Percentiles rank a stretch among this genome's conserved stretches.
Conservation (phyloP, 2,888 invertebrate genomes). For the Nemotelus pantherinus region DNA sequence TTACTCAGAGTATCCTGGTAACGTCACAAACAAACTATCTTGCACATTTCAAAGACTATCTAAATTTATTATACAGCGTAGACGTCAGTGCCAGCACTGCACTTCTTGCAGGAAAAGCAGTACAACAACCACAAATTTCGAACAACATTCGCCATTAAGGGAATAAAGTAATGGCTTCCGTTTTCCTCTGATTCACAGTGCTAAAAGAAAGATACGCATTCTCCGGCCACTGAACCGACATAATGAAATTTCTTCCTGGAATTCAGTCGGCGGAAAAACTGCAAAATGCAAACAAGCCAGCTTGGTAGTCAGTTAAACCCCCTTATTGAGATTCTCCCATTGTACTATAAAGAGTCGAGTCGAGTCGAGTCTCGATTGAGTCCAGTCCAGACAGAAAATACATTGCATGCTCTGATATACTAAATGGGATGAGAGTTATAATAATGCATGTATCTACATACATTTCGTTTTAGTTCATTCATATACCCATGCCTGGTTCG, state of each 20-base stretch:
- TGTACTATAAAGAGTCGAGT: neutral
- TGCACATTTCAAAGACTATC: no score
- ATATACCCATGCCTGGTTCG: no score
- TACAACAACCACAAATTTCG: no score
- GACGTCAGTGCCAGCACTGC: no score
- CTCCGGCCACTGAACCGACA: neutral
- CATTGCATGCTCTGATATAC: conserved; percentile 24
- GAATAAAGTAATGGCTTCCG: conserved; percentile 24
- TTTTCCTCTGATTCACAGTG: neutral
- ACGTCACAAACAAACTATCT: no score
- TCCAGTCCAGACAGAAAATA: conserved; percentile 28
- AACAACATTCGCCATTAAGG: neutral
- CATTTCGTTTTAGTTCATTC: no score
- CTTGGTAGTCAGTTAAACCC: neutral
- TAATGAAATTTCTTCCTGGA: conserved; percentile 18
- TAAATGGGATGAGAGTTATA: neutral
- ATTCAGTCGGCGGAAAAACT: neutral
- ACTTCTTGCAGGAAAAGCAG: no score
- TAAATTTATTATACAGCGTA: no score
- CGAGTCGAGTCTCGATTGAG: neutral
- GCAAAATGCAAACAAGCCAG: conserved; percentile 28
- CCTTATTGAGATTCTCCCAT: neutral
- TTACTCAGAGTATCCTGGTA: no score
- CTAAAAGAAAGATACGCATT: neutral
- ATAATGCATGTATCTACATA: no score